Base-by-base conservation (phyloP, 53 echinoderm and acorn worm genomes). In the Paelopatides confundens region DNA sequence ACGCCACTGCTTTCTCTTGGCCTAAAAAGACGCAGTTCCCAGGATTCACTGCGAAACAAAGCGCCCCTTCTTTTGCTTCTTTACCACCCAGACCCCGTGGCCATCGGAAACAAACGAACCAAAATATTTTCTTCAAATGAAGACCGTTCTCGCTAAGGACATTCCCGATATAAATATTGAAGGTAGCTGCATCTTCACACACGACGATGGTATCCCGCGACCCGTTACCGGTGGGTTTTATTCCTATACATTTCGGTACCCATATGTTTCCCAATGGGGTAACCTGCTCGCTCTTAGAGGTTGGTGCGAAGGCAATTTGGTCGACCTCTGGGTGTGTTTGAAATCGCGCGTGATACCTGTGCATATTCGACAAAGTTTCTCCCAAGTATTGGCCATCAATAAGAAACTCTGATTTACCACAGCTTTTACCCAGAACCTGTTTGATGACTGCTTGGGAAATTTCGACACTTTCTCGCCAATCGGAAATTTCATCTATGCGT, bases 111-210 rank as follows among this genome's bases (percentile, higher is more conserved):
- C 39, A 34, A 23, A 2, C 83, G 29, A 82, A 63, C 83, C 83
- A 82, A 39, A 63, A 63, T 18, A 82, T 82, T n/a, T 63, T 36
- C 39, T 39, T 36, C 24, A 82, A 63, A 35, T 65, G 63, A 13
- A 63, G 65, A 30, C 83, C 83, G 18, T 35, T 82, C 21, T 82
- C 83, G 26, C 65, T 82, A 2, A 82, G 63, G 14, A 82, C 46
- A 39, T 65, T 82, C n/a, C 83, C 83, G 35, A 82, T 65, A 28
- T 82, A 82, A 30, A 82, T 65, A 63, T 82, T 35, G 36, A 82
- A 65, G 0, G 83, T 36, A 23, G 83, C 65, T 2, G 38, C 83
- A 35, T 82, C 83, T 63, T 82, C 63, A 40, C 63, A 82, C 3
- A 82, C 83, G 17, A 82, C 39, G 5, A 82, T 82, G 6, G 32